Conservation (phyloP, 2,113 vertebrate genomes). For the Charadrius vociferus region DNA sequence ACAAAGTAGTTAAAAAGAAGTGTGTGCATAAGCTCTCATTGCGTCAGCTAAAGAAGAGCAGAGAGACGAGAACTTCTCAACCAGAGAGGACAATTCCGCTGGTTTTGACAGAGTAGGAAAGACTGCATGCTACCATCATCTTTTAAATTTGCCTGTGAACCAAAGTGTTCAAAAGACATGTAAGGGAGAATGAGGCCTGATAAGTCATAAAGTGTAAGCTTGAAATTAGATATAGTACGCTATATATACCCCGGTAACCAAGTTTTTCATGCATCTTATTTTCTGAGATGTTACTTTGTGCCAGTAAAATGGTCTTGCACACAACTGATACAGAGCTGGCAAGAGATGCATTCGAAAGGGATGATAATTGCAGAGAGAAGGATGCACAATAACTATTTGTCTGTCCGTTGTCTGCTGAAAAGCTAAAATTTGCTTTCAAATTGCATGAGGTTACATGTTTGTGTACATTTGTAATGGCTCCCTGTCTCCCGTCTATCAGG, state of each 20-base stretch:
- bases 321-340: neutral
- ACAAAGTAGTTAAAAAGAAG: neutral
- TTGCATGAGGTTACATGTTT: accelerated
- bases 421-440: neutral
- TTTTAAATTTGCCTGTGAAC: neutral
- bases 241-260: accelerated
- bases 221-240: accelerated
- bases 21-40: neutral
- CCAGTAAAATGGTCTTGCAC: neutral
- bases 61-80: neutral
- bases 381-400: neutral
- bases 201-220: neutral
- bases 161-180: neutral
- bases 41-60: neutral
- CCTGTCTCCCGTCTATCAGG: neutral
- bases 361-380: neutral
- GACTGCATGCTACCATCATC: accelerated
- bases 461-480: neutral
- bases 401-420: neutral
- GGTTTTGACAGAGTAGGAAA: neutral
- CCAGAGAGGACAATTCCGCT: neutral
- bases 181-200: neutral
- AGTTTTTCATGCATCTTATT: neutral
- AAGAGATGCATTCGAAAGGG: neutral
- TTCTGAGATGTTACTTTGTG: neutral